Percentiles rank a stretch among this genome's conserved stretches.
Evolutionary conservation across 2,888 invertebrate genomes (phyloP).

Genomic region (Oegoconia quadripuncta): DNA sequence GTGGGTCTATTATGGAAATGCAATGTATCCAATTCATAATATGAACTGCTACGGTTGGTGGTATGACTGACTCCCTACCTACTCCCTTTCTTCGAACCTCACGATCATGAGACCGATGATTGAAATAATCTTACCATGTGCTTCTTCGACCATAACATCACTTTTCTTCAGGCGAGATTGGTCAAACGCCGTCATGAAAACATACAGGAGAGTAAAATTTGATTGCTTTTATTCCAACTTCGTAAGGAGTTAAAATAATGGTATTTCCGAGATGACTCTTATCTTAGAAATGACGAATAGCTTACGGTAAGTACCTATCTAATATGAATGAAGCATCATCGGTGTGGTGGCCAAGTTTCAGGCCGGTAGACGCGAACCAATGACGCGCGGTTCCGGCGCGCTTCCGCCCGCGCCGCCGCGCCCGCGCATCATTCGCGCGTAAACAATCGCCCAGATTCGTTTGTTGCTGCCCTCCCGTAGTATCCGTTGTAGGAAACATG

Average conservation of each 20-base stretch:
- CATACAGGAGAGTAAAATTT: neutral
- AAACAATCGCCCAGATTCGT: slow-evolving; percentile 64
- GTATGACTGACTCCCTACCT: no score
- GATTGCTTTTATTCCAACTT: slow-evolving; percentile 1
- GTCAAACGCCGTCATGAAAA: no score
- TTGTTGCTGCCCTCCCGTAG: slow-evolving; percentile 26
- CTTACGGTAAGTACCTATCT: slow-evolving; percentile 33
- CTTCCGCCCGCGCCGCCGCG: slow-evolving; percentile 48
- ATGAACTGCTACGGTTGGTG: no score
- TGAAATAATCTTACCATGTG: no score
- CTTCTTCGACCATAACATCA: no score
- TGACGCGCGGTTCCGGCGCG: slow-evolving; percentile 71
- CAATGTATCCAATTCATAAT: no score
- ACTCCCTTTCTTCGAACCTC: no score
- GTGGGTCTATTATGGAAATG: no score
- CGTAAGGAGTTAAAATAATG: neutral
- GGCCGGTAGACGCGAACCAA: slow-evolving; percentile 54
- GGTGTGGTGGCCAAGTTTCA: slow-evolving; percentile 54
- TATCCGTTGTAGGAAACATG: slow-evolving; percentile 23
- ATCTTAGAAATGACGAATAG: slow-evolving; percentile 29
- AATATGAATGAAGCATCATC: slow-evolving; percentile 54
- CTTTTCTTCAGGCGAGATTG: no score
- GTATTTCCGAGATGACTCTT: neutral
- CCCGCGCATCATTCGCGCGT: slow-evolving; percentile 55
- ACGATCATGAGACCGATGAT: no score